phyloP scores from a whole-genome alignment of 2,888 invertebrate genomes.

The Biston betularia region DNA sequence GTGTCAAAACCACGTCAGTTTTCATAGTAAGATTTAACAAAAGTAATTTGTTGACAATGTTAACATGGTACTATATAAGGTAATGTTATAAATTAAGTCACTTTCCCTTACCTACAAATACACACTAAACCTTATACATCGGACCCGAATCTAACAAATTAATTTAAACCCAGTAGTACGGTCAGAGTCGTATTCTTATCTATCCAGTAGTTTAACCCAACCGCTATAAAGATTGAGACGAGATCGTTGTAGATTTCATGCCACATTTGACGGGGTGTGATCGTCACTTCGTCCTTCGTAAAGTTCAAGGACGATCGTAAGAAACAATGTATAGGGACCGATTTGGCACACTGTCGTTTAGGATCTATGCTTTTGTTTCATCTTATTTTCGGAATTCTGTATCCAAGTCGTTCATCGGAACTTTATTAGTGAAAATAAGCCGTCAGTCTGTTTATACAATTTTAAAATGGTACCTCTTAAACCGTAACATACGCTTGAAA shows the following conservation, averaged over 20 bases:
- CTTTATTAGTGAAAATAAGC: too few species aligned
- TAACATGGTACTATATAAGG: not conserved
- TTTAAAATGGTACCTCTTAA: too few species aligned
- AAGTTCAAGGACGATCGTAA: slow-evolving; percentile 44
- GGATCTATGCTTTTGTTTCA: not conserved
- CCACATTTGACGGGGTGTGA: slow-evolving; percentile 41
- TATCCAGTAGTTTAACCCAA: slow-evolving; percentile 40
- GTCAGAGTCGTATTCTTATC: slow-evolving; percentile 31
- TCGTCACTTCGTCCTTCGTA: slow-evolving; percentile 31
- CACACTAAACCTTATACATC: slow-evolving; percentile 1
- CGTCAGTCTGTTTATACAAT: too few species aligned
- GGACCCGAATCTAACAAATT: slow-evolving; percentile 19
- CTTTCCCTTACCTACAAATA: not conserved
- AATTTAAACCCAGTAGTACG: slow-evolving; percentile 26
- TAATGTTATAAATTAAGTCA: too few species aligned
- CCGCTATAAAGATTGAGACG: slow-evolving; percentile 41
- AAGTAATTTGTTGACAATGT: not conserved
- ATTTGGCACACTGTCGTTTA: slow-evolving; percentile 20
- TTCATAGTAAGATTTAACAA: too few species aligned
- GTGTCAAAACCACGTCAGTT: too few species aligned
- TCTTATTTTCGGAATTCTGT: not conserved
- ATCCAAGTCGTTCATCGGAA: not conserved
- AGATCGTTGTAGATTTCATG: slow-evolving; percentile 42
- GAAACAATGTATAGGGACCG: slow-evolving; percentile 32
- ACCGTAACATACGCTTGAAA: too few species aligned